Base-by-base conservation (phyloP, 2,113 vertebrate species). In the Phyllostomus hastatus region DNA sequence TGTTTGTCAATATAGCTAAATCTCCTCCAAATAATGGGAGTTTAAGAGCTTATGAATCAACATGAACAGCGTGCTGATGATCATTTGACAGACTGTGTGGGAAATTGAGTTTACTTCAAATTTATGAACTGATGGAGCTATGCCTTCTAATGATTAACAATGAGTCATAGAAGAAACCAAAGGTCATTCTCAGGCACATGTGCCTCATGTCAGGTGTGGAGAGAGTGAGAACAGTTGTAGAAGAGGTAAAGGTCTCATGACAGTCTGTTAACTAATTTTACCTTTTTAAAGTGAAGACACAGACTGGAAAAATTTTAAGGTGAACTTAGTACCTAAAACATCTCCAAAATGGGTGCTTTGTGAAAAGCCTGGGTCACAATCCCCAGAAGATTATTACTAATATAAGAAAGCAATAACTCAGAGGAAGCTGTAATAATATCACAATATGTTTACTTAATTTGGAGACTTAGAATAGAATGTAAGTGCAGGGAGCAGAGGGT, bases 201-300 rank as follows among this genome's bases (percentile, higher is more conserved):
- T 0, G 82, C 96, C 97, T 86, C 72, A 52, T 19, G 46, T 94
- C 97, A 97, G 98, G 98, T 98, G 98, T 98, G 95, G 90, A 84
- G 97, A 98, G 98, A 99, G 98, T 99, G 98, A 98, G 96, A 98
- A 99, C 98, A 99, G 98, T 97, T 96, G 95, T 33, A 97, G 96
- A 98, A 97, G 97, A 98, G 72, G 96, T 95, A 97, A 96, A 98
- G 95, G 97, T 95, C 98, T 97, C 97, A 11, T 38, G 97, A 97
- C 96, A 97, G 83, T 94, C 98, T 98, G 97, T 97, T 97, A 97
- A 96, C 98, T 97, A 97, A 98, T 98, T 98, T 98, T 98, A n/a
- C 97, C 76, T 98, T 97, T 96, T 96, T 97, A 95, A 95, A 97
- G 97, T 94, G 97, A 98, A 98, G 98, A 98, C 98, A 57, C 96